These are phyloP conservation scores for Tupaia chinensis DNA, from an alignment of 2,113 vertebrate genomes.

Conservation along the genomic window DNA sequence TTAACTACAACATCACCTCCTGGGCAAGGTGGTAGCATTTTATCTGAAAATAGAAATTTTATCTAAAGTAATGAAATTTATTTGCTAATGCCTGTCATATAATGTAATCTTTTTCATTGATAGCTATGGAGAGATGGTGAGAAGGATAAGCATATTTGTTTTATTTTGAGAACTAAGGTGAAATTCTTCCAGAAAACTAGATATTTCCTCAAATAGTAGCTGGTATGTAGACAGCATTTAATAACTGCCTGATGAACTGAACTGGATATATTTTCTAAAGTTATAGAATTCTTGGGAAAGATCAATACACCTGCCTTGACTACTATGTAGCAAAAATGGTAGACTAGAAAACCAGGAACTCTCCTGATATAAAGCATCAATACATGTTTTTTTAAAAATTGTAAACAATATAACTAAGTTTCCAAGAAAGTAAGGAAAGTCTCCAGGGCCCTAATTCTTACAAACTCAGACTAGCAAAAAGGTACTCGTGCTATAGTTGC, in stretches of 20 bases:
- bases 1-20: no score
- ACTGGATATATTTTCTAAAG: slow-evolving; percentile 12
- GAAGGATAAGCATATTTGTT: slow-evolving; percentile 5
- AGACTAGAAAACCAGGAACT: slow-evolving; percentile 20
- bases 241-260: slow-evolving; percentile 37
- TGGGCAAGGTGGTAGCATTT: neutral
- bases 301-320: neutral
- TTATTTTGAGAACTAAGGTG: slow-evolving; percentile 22
- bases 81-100: neutral
- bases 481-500: neutral
- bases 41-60: slow-evolving; percentile 8
- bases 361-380: neutral
- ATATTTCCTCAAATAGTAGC: slow-evolving; percentile 14
- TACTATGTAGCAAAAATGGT: neutral
- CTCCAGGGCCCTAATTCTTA: neutral
- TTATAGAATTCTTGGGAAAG: neutral
- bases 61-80: slow-evolving; percentile 14
- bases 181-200: slow-evolving; percentile 37
- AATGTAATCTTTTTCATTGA: neutral
- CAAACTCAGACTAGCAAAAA: neutral
- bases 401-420: neutral
- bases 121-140: neutral
- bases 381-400: neutral
- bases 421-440: slow-evolving; percentile 16
- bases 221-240: neutral